These are phyloP conservation scores for Calidris pugnax DNA, from an alignment of 2,113 vertebrate species.

Conservation along the genomic window DNA sequence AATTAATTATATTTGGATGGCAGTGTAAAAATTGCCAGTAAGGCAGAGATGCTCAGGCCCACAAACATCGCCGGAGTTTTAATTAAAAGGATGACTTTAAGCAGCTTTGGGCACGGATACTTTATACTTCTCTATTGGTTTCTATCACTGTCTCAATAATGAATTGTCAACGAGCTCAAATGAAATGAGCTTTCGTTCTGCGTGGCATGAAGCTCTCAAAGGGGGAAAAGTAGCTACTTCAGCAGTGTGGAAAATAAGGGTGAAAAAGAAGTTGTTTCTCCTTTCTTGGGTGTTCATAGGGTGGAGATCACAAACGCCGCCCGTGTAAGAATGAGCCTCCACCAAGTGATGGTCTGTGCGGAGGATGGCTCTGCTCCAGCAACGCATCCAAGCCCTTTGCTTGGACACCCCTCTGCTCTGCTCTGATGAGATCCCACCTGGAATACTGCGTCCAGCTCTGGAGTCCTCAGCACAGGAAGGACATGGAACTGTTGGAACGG, in stretches of 20 bases:
- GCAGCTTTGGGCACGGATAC: background rate
- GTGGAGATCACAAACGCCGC: background rate
- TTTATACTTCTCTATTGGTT: slow-evolving; percentile 12
- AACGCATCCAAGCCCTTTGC: accelerated
- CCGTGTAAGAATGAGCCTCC: background rate
- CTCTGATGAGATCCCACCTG: too few species aligned
- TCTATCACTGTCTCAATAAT: background rate
- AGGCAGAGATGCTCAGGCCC: background rate
- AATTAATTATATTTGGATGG: slow-evolving; percentile 43
- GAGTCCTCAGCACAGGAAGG: too few species aligned
- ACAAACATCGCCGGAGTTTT: background rate
- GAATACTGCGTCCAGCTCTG: too few species aligned
- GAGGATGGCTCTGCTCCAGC: background rate
- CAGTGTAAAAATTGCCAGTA: background rate
- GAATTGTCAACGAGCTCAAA: background rate
- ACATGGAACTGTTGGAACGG: too few species aligned
- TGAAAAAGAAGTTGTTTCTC: background rate
- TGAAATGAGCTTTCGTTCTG: background rate
- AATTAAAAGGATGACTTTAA: slow-evolving; percentile 43
- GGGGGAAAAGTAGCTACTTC: background rate
- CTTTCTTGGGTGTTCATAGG: background rate
- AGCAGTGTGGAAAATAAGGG: background rate
- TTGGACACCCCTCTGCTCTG: too few species aligned
- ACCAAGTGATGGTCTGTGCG: accelerated
- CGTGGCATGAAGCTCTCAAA: background rate